Evolutionary conservation across 2,888 invertebrate species (phyloP).

Genomic region (Fragum whitleyi): DNA sequence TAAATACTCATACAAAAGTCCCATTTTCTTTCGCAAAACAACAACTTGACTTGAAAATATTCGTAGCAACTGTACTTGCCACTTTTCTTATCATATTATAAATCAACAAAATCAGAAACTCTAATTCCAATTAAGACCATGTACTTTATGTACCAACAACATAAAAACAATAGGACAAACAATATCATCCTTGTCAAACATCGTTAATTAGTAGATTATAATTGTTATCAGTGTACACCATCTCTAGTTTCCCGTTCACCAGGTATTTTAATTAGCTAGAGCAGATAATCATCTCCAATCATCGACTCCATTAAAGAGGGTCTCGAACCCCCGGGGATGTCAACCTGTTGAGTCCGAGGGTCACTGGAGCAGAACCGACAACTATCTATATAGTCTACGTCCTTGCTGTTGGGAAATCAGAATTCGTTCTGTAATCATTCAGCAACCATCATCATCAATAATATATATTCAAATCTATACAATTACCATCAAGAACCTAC

Average conservation of each 20-base stretch:
- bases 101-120: constrained; percentile 3
- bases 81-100: not conserved
- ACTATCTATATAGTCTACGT: constrained; percentile 31
- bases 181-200: constrained; percentile 33
- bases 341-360: constrained; percentile 21
- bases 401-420: not conserved
- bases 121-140: constrained; percentile 32
- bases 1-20: too few species aligned
- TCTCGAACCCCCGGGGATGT: not conserved
- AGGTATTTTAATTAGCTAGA: constrained; percentile 25
- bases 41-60: too few species aligned
- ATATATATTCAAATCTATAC: not conserved
- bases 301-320: constrained; percentile 3
- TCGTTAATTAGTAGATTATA: not conserved
- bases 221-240: constrained; percentile 29
- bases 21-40: too few species aligned
- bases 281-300: constrained; percentile 33
- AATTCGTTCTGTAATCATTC: constrained; percentile 24
- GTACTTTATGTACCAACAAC: constrained; percentile 28
- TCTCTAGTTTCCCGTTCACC: constrained; percentile 10
- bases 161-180: constrained; percentile 28
- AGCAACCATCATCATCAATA: not conserved
- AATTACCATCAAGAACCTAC: not conserved
- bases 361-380: constrained; percentile 38
- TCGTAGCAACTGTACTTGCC: too few species aligned